Evolutionary conservation across 2,113 vertebrate species (phyloP).

Genomic region (Python bivittatus): DNA sequence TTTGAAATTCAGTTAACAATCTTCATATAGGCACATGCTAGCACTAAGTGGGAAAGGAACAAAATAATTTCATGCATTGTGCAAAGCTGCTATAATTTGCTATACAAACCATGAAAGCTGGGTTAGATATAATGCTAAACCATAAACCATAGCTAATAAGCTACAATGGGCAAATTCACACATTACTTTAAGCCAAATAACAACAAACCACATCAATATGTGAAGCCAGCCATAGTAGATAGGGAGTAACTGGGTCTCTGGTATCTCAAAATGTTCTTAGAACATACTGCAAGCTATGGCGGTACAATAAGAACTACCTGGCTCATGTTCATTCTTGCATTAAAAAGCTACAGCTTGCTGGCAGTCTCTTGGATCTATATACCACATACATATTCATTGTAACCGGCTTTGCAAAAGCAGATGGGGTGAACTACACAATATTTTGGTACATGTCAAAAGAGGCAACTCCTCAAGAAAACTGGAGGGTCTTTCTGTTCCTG

Average conservation of each 20-base stretch:
- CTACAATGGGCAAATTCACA: background rate
- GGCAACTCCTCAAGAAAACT: background rate
- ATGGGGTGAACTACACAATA: background rate
- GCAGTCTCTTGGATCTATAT: background rate
- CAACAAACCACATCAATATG: background rate
- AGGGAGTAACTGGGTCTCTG: background rate
- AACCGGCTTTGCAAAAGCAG: background rate
- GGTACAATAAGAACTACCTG: background rate
- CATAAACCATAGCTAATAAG: background rate
- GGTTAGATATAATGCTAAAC: background rate
- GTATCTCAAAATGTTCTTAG: background rate
- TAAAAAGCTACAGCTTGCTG: background rate
- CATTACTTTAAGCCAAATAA: background rate
- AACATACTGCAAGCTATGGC: background rate
- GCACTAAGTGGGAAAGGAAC: background rate
- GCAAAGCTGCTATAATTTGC: background rate
- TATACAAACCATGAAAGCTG: background rate
- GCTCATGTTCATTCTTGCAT: background rate
- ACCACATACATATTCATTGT: background rate
- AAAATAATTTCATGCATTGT: background rate
- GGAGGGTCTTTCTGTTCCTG: background rate
- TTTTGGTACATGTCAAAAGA: background rate
- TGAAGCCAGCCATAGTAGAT: background rate
- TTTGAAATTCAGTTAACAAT: background rate
- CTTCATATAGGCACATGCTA: background rate